These are phyloP conservation scores for Actinia equina DNA, from an alignment of 64 coral and sea anemone genomes.

Conservation along the genomic window DNA sequence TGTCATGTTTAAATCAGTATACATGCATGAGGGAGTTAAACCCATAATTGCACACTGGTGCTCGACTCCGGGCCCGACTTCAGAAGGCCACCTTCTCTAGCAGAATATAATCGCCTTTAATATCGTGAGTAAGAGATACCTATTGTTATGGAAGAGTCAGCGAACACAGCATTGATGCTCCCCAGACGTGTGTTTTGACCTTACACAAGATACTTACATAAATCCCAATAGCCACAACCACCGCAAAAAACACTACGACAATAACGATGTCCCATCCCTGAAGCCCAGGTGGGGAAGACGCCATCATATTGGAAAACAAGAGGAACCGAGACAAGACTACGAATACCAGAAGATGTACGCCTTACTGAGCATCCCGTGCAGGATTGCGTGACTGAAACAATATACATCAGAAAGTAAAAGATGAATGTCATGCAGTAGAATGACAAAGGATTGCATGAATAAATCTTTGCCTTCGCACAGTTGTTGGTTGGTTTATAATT, in stretches of 20 bases:
- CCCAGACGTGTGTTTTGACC: too few relatives aligned
- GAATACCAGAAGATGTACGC: not conserved
- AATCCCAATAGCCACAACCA: constrained; percentile 55
- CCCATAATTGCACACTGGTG: too few relatives aligned
- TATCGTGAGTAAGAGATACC: too few relatives aligned
- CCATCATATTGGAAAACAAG: not conserved
- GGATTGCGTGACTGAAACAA: not conserved
- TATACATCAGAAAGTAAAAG: not conserved
- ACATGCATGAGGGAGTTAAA: too few relatives aligned
- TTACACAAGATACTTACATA: constrained; percentile 45
- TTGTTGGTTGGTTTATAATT: not conserved
- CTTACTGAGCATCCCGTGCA: not conserved
- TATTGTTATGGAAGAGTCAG: too few relatives aligned
- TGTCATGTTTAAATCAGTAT: too few relatives aligned
- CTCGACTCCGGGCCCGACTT: too few relatives aligned
- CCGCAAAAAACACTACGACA: constrained; percentile 52
- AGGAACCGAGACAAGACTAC: not conserved
- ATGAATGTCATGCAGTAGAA: not conserved
- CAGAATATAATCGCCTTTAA: too few relatives aligned
- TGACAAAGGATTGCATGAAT: not conserved
- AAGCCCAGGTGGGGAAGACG: constrained; percentile 18
- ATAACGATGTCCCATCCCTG: constrained; percentile 61
- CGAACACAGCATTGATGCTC: too few relatives aligned
- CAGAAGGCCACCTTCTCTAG: too few relatives aligned
- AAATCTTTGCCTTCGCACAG: not conserved